Evolutionary conservation across 2,113 vertebrate genomes (phyloP).

Genomic region (Ptychochromis oligacanthus): DNA sequence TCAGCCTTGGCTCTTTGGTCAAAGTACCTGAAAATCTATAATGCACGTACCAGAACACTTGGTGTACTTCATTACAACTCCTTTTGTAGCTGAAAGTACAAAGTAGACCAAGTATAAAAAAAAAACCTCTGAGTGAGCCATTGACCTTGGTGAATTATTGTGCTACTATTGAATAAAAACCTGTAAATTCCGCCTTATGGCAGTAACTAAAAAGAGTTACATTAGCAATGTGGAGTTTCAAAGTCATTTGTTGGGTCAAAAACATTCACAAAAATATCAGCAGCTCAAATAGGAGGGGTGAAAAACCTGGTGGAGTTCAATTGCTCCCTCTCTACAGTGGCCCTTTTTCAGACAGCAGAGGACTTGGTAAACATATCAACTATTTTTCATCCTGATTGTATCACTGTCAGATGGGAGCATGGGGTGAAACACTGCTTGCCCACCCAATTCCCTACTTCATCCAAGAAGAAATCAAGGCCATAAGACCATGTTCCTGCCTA

Average conservation of each 20-base stretch:
- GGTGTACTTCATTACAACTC: neutral
- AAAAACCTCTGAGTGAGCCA: neutral
- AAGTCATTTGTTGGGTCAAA: conserved; percentile 63
- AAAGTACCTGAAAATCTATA: neutral
- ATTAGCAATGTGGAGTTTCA: conserved; percentile 21
- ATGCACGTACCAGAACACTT: neutral
- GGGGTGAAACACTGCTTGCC: neutral
- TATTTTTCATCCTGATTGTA: neutral
- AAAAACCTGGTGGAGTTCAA: conserved; percentile 15
- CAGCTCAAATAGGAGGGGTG: conserved; percentile 8
- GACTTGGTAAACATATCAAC: conserved; percentile 3
- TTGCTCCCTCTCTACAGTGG: neutral
- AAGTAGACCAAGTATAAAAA: neutral
- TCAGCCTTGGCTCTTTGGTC: neutral
- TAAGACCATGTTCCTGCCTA: neutral
- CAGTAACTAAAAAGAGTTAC: conserved; percentile 16
- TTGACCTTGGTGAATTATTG: conserved; percentile 25
- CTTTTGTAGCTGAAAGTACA: neutral
- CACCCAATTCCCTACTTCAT: neutral
- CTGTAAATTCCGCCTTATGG: conserved; percentile 8
- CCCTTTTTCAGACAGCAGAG: conserved; percentile 18
- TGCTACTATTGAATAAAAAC: conserved; percentile 1
- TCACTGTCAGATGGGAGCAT: neutral
- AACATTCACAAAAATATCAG: conserved; percentile 43
- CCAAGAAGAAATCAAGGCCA: neutral